Evolutionary conservation across 2,888 invertebrate genomes (phyloP), one percentile per base, ranked within the genome.

Genomic region (Epistrophella euchroma): DNA sequence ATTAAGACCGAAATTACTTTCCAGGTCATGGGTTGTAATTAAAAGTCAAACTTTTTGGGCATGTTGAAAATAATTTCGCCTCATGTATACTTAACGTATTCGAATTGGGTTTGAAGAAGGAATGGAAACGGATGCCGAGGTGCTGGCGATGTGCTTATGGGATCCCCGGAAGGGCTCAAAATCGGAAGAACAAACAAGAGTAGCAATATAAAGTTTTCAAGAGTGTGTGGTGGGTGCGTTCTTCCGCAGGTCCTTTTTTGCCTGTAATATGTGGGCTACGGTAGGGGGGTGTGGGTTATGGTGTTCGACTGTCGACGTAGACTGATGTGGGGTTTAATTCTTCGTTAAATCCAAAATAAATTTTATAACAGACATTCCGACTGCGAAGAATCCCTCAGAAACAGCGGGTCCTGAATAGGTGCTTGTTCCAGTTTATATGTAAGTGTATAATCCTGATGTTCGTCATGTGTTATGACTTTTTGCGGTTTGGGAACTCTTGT

Each of bases 1-100:
- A 88, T 88, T 88, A 88, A 88, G 88, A 88, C 88, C 88, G 60
- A 87, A 88, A 88, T 88, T 88, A 88, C 87, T 87, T 83, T 88
- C 88, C 87, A 87, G 88, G 88, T 88, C 88, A 87, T 88, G 87
- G 85, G 87, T 85, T 85, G 88, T 87, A 88, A 88, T 88, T 88
- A 88, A 88, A 88, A 88, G 88, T 88, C 87, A 88, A 88, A 88
- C 88, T 88, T 86, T 86, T 82, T 82, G 86, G 77, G 77, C 77
- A 82, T 82, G 86, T 82, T 86, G 82, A 52, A 86, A 82, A 86
- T 82, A 86, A 82, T 86, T 86, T 86, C 77, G 82, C 86, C 74
- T 82, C 82, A 86, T 82, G 82, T 82, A 82, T 86, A 81, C 82
- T 86, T 86, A 77, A 78, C 77, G 71, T 86, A 86, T 86, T 78